Percentiles rank a stretch among this genome's conserved stretches.
Evolutionary conservation across 2,113 vertebrate genomes (phyloP).

Genomic region (Amphiprion ocellaris): DNA sequence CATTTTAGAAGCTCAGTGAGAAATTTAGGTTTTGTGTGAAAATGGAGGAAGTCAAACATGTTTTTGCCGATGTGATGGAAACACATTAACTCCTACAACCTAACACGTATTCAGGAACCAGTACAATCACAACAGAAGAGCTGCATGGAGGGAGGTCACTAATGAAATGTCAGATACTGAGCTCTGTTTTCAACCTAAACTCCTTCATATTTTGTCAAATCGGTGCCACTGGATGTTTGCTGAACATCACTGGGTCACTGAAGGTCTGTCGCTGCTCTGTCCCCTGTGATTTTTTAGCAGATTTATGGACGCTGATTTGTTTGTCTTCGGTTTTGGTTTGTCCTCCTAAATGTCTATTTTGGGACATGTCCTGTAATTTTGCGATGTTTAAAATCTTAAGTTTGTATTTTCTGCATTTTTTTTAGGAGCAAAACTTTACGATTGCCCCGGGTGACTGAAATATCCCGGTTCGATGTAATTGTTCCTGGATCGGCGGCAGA

Average conservation of each 20-base stretch:
- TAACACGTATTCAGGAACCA: not conserved
- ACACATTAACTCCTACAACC: not conserved
- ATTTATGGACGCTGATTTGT: not conserved
- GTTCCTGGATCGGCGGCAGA: not conserved
- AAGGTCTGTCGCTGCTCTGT: not conserved
- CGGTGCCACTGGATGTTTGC: not conserved
- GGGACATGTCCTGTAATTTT: not conserved
- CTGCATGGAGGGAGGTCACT: too few relatives aligned
- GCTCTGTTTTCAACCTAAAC: too few relatives aligned
- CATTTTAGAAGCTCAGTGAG: not conserved
- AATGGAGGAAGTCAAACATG: not conserved
- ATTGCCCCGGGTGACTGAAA: not conserved
- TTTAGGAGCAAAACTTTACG: too few relatives aligned
- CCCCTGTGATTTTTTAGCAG: not conserved
- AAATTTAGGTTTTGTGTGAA: not conserved
- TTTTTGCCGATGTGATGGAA: not conserved
- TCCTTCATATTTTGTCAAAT: not conserved
- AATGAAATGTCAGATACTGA: too few relatives aligned
- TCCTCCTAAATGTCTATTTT: not conserved
- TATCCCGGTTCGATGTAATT: not conserved
- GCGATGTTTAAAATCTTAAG: not conserved
- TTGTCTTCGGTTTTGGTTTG: not conserved
- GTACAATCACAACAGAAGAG: too few relatives aligned
- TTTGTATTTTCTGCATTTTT: not conserved
- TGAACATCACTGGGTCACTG: not conserved